Base-by-base conservation (phyloP, 2,888 invertebrate species). In the Cybosia mesomella region DNA sequence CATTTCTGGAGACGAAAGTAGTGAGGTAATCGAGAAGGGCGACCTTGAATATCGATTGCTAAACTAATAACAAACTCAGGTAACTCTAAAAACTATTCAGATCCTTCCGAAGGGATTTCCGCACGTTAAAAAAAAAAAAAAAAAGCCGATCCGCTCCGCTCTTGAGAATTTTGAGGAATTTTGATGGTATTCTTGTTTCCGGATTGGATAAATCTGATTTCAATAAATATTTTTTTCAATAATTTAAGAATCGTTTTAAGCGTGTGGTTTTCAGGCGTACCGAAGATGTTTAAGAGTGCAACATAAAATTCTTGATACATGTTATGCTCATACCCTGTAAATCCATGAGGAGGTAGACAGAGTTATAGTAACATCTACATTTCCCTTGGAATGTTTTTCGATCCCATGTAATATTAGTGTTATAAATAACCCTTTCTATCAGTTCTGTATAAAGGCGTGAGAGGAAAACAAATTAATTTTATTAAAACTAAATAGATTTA, bases 61-160 rank as follows among this genome's bases (percentile, higher is more conserved):
- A 24, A 36, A 57, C 65, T 73, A 72, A 72, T 61, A 75, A 66
- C 70, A 67, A 73, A 80, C 70, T 75, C 34, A 75, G 70, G 77
- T 75, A 72, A 68, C 64, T 34, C 49, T 64, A 58, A 36, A 63
- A 76, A 77, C 65, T 72, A 71, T 77, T 63, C 24, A 54, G 13
- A n/a, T n/a, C n/a, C n/a, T n/a, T n/a, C n/a, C n/a, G n/a, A n/a
- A n/a, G n/a, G n/a, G n/a, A n/a, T n/a, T n/a, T n/a, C n/a, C n/a
- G n/a, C n/a, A n/a, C n/a, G n/a, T n/a, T n/a, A n/a, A n/a, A n/a
- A n/a, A n/a, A n/a, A n/a, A n/a, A n/a, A n/a, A n/a, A n/a, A n/a
- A n/a, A n/a, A n/a, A n/a, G n/a, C n/a, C n/a, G n/a, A n/a, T n/a
- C n/a, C 22, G 39, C 39, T 39, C 18, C 22, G 22, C 39, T 24